Percentiles rank a stretch among this genome's conserved stretches.
Evolutionary conservation across 2,888 invertebrate species (phyloP).

Genomic region (Esperia sulphurella): DNA sequence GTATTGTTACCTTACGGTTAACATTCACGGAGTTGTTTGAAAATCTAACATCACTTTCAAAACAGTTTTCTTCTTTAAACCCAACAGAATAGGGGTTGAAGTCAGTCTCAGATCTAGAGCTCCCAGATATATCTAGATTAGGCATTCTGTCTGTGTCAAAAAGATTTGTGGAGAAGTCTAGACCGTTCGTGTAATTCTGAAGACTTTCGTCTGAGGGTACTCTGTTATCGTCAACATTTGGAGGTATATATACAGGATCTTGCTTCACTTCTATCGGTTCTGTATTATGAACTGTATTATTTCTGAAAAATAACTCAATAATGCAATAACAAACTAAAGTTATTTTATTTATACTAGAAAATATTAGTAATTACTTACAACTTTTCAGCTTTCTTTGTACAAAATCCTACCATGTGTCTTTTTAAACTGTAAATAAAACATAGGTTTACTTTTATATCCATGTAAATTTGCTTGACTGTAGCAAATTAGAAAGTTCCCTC

Average conservation of each 20-base stretch:
- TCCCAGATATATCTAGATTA: constrained; percentile 45
- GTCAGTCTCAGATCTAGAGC: constrained; percentile 42
- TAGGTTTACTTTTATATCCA: too few species aligned
- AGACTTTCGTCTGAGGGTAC: constrained; percentile 57
- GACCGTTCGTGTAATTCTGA: constrained; percentile 47
- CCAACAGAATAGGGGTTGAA: constrained; percentile 34
- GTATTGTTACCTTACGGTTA: background rate
- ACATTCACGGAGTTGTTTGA: background rate
- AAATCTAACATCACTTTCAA: constrained; percentile 29
- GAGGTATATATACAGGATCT: constrained; percentile 9
- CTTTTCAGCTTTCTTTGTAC: constrained; percentile 31
- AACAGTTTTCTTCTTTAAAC: constrained; percentile 32
- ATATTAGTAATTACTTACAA: constrained; percentile 17
- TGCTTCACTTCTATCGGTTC: background rate
- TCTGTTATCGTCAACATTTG: constrained; percentile 38
- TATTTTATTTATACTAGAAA: background rate
- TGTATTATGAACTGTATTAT: background rate
- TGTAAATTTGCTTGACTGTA: background rate
- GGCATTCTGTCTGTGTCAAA: constrained; percentile 55
- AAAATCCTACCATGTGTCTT: constrained; percentile 37
- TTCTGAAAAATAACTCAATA: background rate
- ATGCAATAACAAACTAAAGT: too few species aligned
- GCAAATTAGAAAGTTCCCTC: background rate
- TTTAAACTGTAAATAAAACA: constrained; percentile 32
- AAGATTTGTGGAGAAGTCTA: constrained; percentile 52